Conservation (phyloP, 2,113 vertebrate species). For the Burhinus bistriatus region DNA sequence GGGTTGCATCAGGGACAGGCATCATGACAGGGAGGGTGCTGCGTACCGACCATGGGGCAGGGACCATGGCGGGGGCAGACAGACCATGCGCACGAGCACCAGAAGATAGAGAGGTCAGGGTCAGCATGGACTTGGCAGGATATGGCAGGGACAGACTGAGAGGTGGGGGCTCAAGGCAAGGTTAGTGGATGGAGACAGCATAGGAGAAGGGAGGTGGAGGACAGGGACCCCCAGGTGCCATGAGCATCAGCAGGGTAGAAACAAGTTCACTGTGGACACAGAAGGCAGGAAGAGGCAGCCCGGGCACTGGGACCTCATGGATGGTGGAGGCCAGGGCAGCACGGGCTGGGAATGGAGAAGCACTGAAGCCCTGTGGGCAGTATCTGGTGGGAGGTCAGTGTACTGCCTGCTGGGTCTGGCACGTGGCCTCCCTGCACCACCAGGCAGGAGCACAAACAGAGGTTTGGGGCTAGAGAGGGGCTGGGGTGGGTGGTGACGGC, state of each 20-base stretch:
- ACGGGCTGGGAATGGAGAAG: background rate
- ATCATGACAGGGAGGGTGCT: background rate
- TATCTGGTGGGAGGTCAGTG: background rate
- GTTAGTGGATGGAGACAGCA: background rate
- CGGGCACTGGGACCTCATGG: background rate
- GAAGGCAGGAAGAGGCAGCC: background rate
- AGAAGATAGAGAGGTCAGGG: background rate
- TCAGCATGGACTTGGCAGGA: background rate
- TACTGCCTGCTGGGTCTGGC: background rate
- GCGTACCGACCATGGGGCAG: rapidly evolving
- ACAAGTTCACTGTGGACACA: rapidly evolving
- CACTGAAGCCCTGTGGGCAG: rapidly evolving
- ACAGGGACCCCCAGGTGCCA: background rate
- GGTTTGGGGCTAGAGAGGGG: background rate
- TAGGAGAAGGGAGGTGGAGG: background rate
- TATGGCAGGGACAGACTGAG: background rate
- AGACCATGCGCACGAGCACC: rapidly evolving
- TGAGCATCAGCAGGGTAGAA: background rate
- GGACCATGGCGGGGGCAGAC: background rate
- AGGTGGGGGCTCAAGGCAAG: background rate
- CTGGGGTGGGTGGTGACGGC: background rate
- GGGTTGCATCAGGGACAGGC: no score
- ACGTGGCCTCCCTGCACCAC: rapidly evolving
- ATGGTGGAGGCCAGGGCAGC: background rate
- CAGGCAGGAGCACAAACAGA: background rate